Base-by-base conservation (phyloP, 2,888 invertebrate genomes). In the Coleophora deauratella region DNA sequence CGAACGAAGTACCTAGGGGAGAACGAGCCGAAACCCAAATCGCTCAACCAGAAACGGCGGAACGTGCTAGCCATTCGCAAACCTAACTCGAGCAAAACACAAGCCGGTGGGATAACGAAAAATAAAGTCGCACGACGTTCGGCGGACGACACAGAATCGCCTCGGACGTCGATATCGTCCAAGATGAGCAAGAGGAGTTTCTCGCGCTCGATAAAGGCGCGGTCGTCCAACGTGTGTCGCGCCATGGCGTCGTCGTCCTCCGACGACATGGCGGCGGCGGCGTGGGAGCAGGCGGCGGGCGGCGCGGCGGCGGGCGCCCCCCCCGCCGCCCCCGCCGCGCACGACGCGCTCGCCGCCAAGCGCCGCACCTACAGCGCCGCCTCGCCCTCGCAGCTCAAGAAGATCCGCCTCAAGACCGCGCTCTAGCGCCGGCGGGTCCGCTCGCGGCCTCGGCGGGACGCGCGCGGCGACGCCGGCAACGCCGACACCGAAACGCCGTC, bases 51-150 rank as follows among this genome's bases (percentile, higher is more conserved):
- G 9, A 82, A 82, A 46, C 71, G 82, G 3, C 59, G 82, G 37
- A 78, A 71, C 57, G 63, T 84, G n/a, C 67, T 85, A 34, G 73
- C 79, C 9, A 66, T 82, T 11, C 62, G 85, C 14, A 80, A 85
- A 43, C 82, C 84, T 9, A 81, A 81, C 51, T 49, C 80, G 10
- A 68, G 72, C 47, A 82, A 82, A 52, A 66, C 76, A 14, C 72
- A 74, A 38, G 54, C 72, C 15, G 69, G 67, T 12, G 68, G 66
- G 10, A 62, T 60, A 21, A 63, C 58, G 14, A 78, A 78, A 52
- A 55, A 67, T 21, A 79, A 74, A 49, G 38, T 55, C 41, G 2
- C 30, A n/a, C 55, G 77, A 1, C 70, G 81, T 9, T 70, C 76
- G 0, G 70, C 61, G 0, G 84, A 82, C 51, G 81, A 76, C 47